These are phyloP conservation scores for Hypomesus transpacificus DNA, from an alignment of 2,113 vertebrate genomes.

Conservation along the genomic window DNA sequence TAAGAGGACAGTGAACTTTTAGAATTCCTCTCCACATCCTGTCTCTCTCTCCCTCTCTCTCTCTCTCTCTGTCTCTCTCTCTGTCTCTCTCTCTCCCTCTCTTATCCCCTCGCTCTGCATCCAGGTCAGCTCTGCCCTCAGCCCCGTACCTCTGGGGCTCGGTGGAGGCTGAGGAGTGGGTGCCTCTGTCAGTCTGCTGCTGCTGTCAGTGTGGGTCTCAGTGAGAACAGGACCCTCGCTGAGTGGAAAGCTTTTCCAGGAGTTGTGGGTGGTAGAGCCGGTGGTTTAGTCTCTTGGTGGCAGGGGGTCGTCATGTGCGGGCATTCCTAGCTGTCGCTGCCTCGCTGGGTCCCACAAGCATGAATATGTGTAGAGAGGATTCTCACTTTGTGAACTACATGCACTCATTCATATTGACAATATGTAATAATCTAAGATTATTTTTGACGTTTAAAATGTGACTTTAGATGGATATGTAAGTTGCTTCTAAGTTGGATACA, in stretches of 20 bases:
- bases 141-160: conserved; percentile 6
- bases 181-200: not conserved
- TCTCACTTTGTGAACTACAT: not conserved
- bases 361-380: conserved; percentile 26
- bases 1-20: conserved; percentile 84
- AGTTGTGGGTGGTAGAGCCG: conserved; percentile 1
- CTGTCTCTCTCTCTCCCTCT: not conserved
- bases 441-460: too few relatives aligned
- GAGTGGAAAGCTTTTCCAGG: conserved; percentile 23
- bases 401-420: not conserved
- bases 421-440: too few relatives aligned
- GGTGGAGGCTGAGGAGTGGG: conserved; percentile 23
- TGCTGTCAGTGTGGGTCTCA: not conserved
- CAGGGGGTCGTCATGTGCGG: conserved; percentile 12
- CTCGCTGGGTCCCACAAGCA: conserved; percentile 4
- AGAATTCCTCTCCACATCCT: conserved; percentile 24
- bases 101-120: conserved; percentile 4
- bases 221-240: not conserved
- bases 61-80: not conserved
- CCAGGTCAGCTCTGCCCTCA: conserved; percentile 16
- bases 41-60: not conserved
- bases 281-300: conserved; percentile 21
- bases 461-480: too few relatives aligned
- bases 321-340: conserved; percentile 20
- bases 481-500: too few relatives aligned